phyloP scores from a whole-genome alignment of 2,113 vertebrate species.

The Fulica atra region DNA sequence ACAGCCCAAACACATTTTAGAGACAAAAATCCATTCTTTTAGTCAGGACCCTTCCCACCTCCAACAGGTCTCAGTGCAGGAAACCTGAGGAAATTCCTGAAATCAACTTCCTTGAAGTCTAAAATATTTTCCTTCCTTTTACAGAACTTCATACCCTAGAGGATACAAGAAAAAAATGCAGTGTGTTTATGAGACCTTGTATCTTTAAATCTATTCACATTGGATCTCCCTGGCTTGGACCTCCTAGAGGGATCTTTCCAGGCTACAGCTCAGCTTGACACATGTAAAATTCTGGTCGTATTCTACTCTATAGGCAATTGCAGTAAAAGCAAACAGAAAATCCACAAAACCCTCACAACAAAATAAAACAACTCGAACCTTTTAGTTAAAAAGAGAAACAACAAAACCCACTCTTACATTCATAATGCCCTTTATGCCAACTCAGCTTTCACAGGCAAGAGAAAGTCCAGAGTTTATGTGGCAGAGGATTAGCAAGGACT shows the following conservation, averaged over 20 bases:
- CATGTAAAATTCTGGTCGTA: background rate
- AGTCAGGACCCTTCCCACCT: background rate
- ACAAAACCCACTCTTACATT: background rate
- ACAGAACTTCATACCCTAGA: background rate
- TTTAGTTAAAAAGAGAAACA: background rate
- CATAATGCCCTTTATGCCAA: background rate
- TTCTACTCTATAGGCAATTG: background rate
- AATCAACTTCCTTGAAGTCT: background rate
- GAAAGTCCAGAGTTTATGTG: background rate
- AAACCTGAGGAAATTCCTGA: background rate
- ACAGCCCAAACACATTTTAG: background rate
- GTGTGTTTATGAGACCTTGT: background rate
- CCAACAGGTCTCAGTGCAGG: background rate
- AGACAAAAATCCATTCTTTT: background rate
- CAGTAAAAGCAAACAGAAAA: background rate
- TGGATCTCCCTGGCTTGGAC: background rate
- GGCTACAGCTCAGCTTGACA: background rate
- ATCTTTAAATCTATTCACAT: background rate
- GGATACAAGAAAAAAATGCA: background rate
- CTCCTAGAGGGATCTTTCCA: background rate
- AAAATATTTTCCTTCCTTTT: background rate
- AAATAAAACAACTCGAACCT: background rate
- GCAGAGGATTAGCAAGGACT: background rate
- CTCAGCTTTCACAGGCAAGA: background rate
- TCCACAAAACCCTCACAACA: background rate